phyloP scores from a whole-genome alignment of 2,888 invertebrate species.

The Margaritifera margaritifera region DNA sequence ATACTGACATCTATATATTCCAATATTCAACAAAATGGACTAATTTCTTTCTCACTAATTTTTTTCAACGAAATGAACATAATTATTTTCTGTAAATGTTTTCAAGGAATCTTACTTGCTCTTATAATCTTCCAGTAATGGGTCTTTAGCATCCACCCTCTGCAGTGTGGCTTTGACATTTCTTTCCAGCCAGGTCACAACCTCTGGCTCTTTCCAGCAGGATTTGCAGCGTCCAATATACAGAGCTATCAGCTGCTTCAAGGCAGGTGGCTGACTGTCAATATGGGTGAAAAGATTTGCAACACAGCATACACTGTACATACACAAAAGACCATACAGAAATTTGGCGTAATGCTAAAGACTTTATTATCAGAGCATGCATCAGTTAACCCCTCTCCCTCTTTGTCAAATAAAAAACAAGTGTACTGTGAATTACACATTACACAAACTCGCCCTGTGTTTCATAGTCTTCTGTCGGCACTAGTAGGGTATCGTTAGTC shows the following conservation, averaged over 20 bases:
- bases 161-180: constrained; percentile 81
- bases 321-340: neutral
- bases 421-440: too few species aligned
- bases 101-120: constrained; percentile 72
- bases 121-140: constrained; percentile 78
- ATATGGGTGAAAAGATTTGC: neutral
- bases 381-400: too few species aligned
- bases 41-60: neutral
- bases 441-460: too few species aligned
- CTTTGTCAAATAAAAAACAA: too few species aligned
- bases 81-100: too few species aligned
- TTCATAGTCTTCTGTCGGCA: too few species aligned
- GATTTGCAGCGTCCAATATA: constrained; percentile 84
- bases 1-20: neutral
- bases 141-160: constrained; percentile 79
- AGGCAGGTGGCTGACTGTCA: constrained; percentile 77
- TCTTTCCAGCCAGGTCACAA: constrained; percentile 84
- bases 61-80: neutral
- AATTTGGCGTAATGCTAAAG: too few species aligned
- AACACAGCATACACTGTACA: constrained; percentile 1
- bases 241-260: constrained; percentile 82
- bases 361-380: too few species aligned
- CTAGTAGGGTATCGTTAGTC: too few species aligned
- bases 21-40: constrained; percentile 3
- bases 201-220: constrained; percentile 85